Evolutionary conservation across 2,797 vertebrate genomes (phyloP), one percentile per base, ranked within the genome.

Genomic region (Pseudocheirus occidentalis): DNA sequence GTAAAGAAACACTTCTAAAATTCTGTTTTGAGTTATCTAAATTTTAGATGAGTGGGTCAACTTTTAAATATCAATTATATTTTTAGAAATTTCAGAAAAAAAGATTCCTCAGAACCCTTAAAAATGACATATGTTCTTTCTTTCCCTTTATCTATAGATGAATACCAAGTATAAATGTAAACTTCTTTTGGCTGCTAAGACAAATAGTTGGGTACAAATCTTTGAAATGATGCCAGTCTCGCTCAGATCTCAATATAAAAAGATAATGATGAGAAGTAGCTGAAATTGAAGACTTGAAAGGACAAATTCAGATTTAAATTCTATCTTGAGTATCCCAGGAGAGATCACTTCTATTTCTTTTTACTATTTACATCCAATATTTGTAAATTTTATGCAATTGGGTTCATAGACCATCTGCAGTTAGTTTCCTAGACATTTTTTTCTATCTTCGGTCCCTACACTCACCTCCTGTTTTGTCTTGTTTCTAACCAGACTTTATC

Each of bases 1-100:
- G 5, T 95, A 81, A 97, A 96, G 28, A 97, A 97, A 96, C 1
- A 66, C 7, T 94, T 97, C 24, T 91, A 94, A 97, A 97, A 96
- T 87, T 96, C 4, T 97, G 0, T 59, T 90, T 87, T 94, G 14
- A 97, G 34, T 94, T 97, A 62, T 96, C 55, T 96, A 94, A 97
- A 92, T 91, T 95, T 97, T 89, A 92, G 29, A 95, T 95, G 46
- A 97, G 14, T 91, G 5, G 94, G 91, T 98, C 94, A 90, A 18
- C 58, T n/a, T 96, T 97, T 94, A 97, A 97, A 95, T 95, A 97
- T 53, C 53, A 97, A n/a, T 53, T 21, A 5, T 62, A 93, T 92
- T 96, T 97, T 97, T 97, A 96, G 54, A 95, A 97, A 94, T 94
- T 55, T 56, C 92, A 95, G n/a, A 57, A 57, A 66, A 93, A 90